Percentiles rank a stretch among this genome's conserved stretches.
These are phyloP conservation scores for Phenganax subtilis DNA, from an alignment of 92 coral and sea anemone species.

Conservation along the genomic window DNA sequence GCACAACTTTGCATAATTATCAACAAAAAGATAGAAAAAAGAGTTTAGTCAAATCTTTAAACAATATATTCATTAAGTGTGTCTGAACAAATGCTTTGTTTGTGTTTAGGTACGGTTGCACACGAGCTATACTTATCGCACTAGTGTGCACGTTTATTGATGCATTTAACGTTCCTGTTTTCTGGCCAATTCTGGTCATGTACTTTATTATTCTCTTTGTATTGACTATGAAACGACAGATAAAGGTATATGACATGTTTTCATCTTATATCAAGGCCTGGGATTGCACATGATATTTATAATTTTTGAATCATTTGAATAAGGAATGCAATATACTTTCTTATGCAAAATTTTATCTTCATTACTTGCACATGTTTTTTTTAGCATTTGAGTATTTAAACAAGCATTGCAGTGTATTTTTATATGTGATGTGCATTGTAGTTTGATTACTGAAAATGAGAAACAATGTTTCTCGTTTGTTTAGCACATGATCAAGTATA, in stretches of 20 bases:
- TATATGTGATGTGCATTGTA: no score
- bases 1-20: no score
- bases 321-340: no score
- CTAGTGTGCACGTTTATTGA: slow-evolving; percentile 86
- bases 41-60: no score
- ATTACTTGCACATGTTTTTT: no score
- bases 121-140: slow-evolving; percentile 83
- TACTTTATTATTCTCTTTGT: slow-evolving; percentile 83
- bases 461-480: slow-evolving; percentile 13
- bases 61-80: not conserved
- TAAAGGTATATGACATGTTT: slow-evolving; percentile 60
- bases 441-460: no score
- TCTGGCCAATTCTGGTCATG: slow-evolving; percentile 99
- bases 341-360: no score
- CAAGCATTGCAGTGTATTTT: no score
- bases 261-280: not conserved
- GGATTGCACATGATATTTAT: not conserved
- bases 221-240: slow-evolving; percentile 96
- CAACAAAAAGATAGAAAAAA: no score
- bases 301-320: no score
- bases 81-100: not conserved
- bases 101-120: slow-evolving; percentile 74
- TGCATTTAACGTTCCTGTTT: slow-evolving; percentile 93
- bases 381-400: no score
- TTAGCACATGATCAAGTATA: slow-evolving; percentile 95